Conservation (phyloP, 2,888 invertebrate genomes). For the Diaphora mendica region DNA sequence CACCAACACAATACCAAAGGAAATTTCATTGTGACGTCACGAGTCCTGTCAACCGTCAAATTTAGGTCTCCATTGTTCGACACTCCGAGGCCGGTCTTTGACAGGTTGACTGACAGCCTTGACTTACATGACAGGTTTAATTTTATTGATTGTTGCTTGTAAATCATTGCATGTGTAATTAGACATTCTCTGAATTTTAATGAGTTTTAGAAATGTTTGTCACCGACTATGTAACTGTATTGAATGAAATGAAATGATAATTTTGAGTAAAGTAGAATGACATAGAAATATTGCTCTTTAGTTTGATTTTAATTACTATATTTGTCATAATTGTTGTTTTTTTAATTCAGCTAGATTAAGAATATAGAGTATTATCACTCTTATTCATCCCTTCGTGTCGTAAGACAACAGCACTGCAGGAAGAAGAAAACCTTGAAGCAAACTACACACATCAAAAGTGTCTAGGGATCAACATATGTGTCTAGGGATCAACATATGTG, state of each 20-base stretch:
- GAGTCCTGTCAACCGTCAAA: conserved; percentile 45
- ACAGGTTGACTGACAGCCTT: conserved; percentile 28
- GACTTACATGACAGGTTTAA: conserved; percentile 29
- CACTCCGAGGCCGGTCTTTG: conserved; percentile 17
- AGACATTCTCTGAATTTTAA: background rate
- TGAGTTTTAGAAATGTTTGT: background rate
- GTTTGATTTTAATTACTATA: background rate
- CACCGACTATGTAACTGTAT: background rate
- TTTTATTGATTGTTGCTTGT: conserved; percentile 23
- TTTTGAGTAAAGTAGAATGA: background rate
- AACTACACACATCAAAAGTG: too few relatives aligned
- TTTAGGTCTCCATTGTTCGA: conserved; percentile 37
- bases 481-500: too few relatives aligned
- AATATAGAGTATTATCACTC: too few relatives aligned
- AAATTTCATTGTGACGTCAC: conserved; percentile 32
- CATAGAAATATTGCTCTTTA: background rate
- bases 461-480: too few relatives aligned
- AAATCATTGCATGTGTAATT: conserved; percentile 3
- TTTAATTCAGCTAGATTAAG: too few relatives aligned
- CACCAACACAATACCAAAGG: conserved; percentile 16
- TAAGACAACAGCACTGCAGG: too few relatives aligned
- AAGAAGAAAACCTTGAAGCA: too few relatives aligned
- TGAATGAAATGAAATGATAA: background rate
- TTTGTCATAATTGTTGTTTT: too few relatives aligned
- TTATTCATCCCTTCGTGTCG: too few relatives aligned